Evolutionary conservation across 2,113 vertebrate genomes (phyloP).

Genomic region (Pluvialis apricaria): DNA sequence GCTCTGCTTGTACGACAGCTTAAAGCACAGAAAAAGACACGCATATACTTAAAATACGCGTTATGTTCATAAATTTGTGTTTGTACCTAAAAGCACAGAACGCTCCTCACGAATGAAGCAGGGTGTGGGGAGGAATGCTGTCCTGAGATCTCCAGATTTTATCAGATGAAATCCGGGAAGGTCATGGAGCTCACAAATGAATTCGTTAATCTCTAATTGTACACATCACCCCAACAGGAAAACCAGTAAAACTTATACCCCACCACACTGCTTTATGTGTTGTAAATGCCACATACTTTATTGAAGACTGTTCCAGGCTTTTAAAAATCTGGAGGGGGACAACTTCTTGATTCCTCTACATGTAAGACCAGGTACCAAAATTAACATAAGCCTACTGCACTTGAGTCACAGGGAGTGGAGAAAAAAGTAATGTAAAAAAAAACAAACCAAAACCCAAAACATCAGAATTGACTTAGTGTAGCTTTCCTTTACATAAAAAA

Average conservation of each 20-base stretch:
- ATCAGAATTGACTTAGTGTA: background rate
- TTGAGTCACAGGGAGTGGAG: background rate
- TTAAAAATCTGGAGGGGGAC: background rate
- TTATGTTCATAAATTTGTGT: background rate
- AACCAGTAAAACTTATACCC: background rate
- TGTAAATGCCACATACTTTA: background rate
- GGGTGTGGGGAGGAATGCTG: background rate
- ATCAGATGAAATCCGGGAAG: background rate
- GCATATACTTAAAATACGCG: rapidly evolving
- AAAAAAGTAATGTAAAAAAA: background rate
- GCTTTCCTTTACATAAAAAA: background rate
- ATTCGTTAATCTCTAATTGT: background rate
- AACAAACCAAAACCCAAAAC: background rate
- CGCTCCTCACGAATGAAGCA: background rate
- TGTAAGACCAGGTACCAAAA: background rate
- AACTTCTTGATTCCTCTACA: background rate
- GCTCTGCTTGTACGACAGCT: background rate
- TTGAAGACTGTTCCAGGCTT: background rate
- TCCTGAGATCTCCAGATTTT: background rate
- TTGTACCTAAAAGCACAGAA: background rate
- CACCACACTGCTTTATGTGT: background rate
- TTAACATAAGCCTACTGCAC: background rate
- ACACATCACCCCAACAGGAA: background rate
- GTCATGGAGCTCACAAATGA: background rate
- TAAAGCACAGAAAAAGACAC: background rate